phyloP scores from a whole-genome alignment of 2,113 vertebrate genomes.

The Fulica atra region DNA sequence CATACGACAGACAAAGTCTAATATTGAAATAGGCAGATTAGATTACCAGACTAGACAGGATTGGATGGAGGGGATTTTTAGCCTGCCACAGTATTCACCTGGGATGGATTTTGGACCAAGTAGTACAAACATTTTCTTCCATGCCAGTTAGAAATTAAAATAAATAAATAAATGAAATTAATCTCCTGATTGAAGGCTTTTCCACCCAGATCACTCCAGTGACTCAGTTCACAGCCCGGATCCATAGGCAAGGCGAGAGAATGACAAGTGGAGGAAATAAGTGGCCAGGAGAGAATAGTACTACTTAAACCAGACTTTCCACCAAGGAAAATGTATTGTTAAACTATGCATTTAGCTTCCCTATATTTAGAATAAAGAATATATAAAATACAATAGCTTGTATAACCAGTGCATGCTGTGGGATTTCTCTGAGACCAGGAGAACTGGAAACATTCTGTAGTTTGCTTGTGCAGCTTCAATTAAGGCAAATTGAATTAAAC shows the following conservation, averaged over 20 bases:
- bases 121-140: conserved; percentile 9
- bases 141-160: not conserved
- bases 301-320: conserved; percentile 14
- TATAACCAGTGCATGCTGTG: not conserved
- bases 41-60: conserved; percentile 22
- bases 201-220: not conserved
- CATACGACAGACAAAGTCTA: not conserved
- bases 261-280: conserved; percentile 14
- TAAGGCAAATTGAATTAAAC: conserved; percentile 65
- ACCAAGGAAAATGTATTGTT: conserved; percentile 26
- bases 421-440: conserved; percentile 36
- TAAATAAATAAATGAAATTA: too few relatives aligned
- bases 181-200: not conserved
- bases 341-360: not conserved
- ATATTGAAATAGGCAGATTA: conserved; percentile 31
- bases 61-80: conserved; percentile 26
- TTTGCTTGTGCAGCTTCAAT: conserved; percentile 55
- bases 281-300: conserved; percentile 28
- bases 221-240: not conserved
- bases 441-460: conserved; percentile 43
- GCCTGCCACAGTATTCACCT: not conserved
- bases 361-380: conserved; percentile 21
- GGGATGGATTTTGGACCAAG: conserved; percentile 1
- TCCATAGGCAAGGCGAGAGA: not conserved
- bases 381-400: conserved; percentile 42